These are phyloP conservation scores for Brenthis hecate DNA, from an alignment of 2,888 invertebrate genomes.

Conservation along the genomic window DNA sequence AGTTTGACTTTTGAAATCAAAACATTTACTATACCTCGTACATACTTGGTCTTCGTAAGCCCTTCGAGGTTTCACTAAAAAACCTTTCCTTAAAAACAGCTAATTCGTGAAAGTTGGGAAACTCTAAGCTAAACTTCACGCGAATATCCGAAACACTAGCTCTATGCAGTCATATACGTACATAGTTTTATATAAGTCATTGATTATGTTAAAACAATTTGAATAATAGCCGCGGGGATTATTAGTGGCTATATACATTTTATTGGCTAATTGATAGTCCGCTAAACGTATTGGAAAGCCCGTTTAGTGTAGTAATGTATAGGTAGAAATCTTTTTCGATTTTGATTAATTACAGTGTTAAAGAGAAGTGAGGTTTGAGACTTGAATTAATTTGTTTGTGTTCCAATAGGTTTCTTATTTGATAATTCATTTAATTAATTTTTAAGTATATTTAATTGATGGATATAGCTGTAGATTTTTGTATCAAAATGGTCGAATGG, in stretches of 20 bases:
- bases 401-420: neutral
- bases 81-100: too few relatives aligned
- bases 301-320: slow-evolving; percentile 35
- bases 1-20: too few relatives aligned
- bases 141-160: neutral
- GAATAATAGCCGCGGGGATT: slow-evolving; percentile 40
- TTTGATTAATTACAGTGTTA: slow-evolving; percentile 42
- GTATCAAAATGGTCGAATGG: too few relatives aligned
- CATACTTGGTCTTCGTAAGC: too few relatives aligned
- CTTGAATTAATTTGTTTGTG: slow-evolving; percentile 8
- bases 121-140: neutral
- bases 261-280: slow-evolving; percentile 41
- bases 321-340: slow-evolving; percentile 48
- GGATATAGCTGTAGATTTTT: too few relatives aligned
- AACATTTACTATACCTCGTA: too few relatives aligned
- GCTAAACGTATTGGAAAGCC: slow-evolving; percentile 44
- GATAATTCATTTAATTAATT: neutral
- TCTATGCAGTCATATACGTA: slow-evolving; percentile 12
- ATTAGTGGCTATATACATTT: slow-evolving; percentile 43
- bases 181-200: slow-evolving; percentile 41
- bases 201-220: slow-evolving; percentile 39
- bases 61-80: too few relatives aligned
- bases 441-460: neutral
- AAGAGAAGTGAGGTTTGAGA: slow-evolving; percentile 33
- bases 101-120: too few relatives aligned